Conservation (phyloP, 2,113 vertebrate species). For the Dryoscopus gambensis region DNA sequence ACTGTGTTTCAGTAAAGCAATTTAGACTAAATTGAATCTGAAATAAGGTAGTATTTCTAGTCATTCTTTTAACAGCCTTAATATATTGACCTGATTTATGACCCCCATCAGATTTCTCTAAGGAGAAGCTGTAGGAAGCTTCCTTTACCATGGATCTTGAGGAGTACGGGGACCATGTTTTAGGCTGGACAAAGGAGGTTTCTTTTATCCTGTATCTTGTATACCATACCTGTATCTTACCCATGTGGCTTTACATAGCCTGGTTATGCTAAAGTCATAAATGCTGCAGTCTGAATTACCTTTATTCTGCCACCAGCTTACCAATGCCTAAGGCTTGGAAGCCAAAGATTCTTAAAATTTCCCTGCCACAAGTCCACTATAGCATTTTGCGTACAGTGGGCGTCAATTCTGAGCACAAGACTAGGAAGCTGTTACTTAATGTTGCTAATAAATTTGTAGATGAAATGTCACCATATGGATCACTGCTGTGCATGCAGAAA, state of each 20-base stretch:
- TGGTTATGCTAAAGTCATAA: not conserved
- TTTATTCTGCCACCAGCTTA: not conserved
- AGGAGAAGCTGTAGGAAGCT: not conserved
- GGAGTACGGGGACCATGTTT: not conserved
- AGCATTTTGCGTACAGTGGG: not conserved
- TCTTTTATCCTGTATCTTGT: not conserved
- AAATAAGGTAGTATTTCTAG: not conserved
- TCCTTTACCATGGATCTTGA: not conserved
- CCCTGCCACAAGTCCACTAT: not conserved
- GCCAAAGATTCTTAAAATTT: not conserved
- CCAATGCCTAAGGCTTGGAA: not conserved
- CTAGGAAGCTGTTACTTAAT: not conserved
- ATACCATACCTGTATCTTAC: not conserved
- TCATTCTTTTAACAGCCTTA: not conserved
- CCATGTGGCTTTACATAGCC: fast-evolving
- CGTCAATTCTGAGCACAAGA: not conserved
- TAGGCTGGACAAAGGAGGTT: not conserved
- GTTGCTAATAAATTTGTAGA: not conserved
- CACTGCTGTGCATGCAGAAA: not conserved
- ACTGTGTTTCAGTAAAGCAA: not conserved
- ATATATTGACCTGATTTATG: not conserved
- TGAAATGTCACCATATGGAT: not conserved
- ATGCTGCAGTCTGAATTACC: not conserved
- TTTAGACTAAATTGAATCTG: not conserved
- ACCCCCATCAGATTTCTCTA: not conserved